Conservation (phyloP, 2,797 vertebrate genomes). For the Clarias laeviceps region DNA sequence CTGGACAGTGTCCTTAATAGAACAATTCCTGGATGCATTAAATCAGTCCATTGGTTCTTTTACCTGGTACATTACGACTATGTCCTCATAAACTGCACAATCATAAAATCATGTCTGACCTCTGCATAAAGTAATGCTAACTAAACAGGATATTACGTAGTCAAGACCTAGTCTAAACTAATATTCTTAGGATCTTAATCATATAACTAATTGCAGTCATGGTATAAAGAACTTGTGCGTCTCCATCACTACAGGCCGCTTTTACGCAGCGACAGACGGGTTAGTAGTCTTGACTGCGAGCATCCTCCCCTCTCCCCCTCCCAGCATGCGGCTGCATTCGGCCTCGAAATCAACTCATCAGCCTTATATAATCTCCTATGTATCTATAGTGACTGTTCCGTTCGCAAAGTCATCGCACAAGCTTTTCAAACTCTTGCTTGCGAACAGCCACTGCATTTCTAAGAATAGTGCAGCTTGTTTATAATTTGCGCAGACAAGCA, state of each 20-base stretch:
- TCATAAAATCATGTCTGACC: neutral
- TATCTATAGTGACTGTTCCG: neutral
- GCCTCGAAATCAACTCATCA: constrained; percentile 59
- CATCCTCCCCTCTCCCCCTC: neutral
- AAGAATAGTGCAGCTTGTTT: constrained; percentile 22
- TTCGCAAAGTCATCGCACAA: neutral
- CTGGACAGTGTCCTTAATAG: too few relatives aligned
- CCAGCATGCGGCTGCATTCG: constrained; percentile 49
- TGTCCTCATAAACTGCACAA: neutral
- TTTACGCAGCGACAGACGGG: neutral
- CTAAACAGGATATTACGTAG: neutral
- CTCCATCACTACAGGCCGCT: constrained; percentile 6
- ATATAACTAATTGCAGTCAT: neutral
- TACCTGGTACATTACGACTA: neutral
- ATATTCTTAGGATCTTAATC: neutral
- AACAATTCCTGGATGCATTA: neutral
- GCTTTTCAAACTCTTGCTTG: neutral
- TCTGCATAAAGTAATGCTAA: constrained; percentile 22
- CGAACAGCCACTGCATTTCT: neutral
- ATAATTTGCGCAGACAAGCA: constrained; percentile 73
- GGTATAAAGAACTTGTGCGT: neutral
- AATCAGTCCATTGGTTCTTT: neutral
- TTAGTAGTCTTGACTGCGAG: neutral
- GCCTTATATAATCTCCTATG: constrained; percentile 49
- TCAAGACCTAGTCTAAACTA: too few relatives aligned